A percentile compares a stretch with the other conserved stretches of the same genome.
Evolutionary conservation across 2,888 invertebrate species (phyloP).

Genomic region (Drosophila vallismaia): DNA sequence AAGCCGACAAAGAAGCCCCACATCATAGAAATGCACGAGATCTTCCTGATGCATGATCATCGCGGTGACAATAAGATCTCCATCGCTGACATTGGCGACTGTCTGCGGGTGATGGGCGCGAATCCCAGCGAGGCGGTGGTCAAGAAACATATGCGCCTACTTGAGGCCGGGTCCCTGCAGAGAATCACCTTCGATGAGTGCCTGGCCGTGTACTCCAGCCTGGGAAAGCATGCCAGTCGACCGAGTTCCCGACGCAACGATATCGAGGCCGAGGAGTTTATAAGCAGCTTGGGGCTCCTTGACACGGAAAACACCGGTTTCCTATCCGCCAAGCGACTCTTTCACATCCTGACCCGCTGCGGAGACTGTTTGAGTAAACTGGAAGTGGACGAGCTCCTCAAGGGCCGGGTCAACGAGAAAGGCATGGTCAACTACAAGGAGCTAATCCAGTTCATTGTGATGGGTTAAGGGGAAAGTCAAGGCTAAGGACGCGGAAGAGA

Average conservation of each 20-base stretch:
- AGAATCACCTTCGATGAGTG: conserved; percentile 61
- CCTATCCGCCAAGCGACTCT: conserved; percentile 44
- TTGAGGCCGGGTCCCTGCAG: conserved; percentile 20
- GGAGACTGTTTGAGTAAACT: conserved; percentile 44
- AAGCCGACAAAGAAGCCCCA: conserved; percentile 28
- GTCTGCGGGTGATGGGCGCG: conserved; percentile 53
- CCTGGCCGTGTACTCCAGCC: conserved; percentile 41
- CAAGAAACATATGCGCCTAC: conserved; percentile 20
- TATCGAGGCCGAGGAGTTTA: conserved; percentile 32
- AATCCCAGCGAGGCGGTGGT: conserved; percentile 59
- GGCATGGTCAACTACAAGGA: conserved; percentile 57
- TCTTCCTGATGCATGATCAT: conserved; percentile 38
- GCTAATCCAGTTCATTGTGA: conserved; percentile 40
- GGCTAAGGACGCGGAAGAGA: not conserved
- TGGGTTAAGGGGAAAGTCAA: conserved; percentile 5
- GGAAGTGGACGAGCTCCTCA: conserved; percentile 53
- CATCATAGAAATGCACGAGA: conserved; percentile 38
- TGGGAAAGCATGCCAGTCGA: conserved; percentile 3
- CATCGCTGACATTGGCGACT: conserved; percentile 51
- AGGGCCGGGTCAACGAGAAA: conserved; percentile 40
- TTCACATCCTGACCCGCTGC: conserved; percentile 33
- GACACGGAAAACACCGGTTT: conserved; percentile 52
- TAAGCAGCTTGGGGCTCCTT: conserved; percentile 36
- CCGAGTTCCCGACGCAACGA: not conserved
- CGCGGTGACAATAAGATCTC: conserved; percentile 55